Percentiles rank a stretch among this genome's conserved stretches.
Conservation (phyloP, 1,140 invertebrate genomes). For the Cephus cinctus region DNA sequence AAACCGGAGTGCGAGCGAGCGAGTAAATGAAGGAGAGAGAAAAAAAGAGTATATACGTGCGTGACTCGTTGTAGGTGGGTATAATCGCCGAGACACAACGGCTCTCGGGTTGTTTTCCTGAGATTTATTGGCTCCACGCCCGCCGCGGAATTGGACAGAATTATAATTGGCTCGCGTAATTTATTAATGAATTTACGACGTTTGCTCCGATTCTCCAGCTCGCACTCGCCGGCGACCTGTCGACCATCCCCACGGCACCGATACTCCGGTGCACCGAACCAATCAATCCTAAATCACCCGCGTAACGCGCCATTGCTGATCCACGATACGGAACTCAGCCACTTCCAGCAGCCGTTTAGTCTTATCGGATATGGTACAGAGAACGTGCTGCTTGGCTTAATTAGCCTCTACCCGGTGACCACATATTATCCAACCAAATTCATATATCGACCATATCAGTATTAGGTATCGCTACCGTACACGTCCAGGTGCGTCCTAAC, state of each 20-base stretch:
- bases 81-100: slow-evolving; percentile 23
- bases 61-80: slow-evolving; percentile 16
- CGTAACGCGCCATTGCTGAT: not conserved
- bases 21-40: slow-evolving; percentile 1
- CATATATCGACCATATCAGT: too few species aligned
- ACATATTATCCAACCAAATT: too few species aligned
- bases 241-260: too few species aligned
- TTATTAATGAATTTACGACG: slow-evolving; percentile 43
- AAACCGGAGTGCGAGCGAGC: not conserved
- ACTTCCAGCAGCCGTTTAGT: slow-evolving; percentile 1
- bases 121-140: slow-evolving; percentile 38
- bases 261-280: slow-evolving; percentile 7
- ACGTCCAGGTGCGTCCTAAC: too few species aligned
- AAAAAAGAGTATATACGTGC: slow-evolving; percentile 7
- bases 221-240: too few species aligned
- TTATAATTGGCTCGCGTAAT: slow-evolving; percentile 43
- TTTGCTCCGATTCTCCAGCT: slow-evolving; percentile 12
- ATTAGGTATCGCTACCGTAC: too few species aligned
- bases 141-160: slow-evolving; percentile 37
- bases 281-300: slow-evolving; percentile 24
- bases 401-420: too few species aligned
- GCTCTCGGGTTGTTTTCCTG: slow-evolving; percentile 30
- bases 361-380: too few species aligned
- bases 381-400: too few species aligned
- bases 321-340: not conserved